A percentile compares a stretch with the other conserved stretches of the same genome.
Conservation (phyloP, 2,888 invertebrate genomes). For the Eristalis intricaria region DNA sequence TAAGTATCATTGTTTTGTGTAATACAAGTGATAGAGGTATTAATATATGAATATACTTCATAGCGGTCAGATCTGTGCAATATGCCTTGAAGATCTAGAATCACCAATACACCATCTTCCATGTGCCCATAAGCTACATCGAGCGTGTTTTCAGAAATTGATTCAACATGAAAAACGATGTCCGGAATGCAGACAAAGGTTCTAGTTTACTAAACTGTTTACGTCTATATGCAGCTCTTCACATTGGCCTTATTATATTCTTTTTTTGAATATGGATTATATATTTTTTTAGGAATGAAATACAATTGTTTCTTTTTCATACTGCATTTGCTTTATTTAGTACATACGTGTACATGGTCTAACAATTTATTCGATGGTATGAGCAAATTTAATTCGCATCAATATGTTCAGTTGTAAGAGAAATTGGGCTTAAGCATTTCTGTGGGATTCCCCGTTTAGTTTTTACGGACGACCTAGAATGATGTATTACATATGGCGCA, state of each 20-base stretch:
- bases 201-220: neutral
- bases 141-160: conserved; percentile 37
- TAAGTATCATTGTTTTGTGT: neutral
- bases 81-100: conserved; percentile 67
- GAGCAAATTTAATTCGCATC: too few species aligned
- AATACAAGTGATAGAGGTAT: neutral
- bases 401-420: too few species aligned
- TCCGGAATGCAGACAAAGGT: conserved; percentile 25
- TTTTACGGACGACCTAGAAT: too few species aligned
- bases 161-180: neutral
- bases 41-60: neutral
- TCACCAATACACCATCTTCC: neutral
- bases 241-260: conserved; percentile 47
- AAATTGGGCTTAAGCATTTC: too few species aligned
- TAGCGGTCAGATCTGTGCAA: conserved; percentile 68
- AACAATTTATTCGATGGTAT: too few species aligned
- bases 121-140: conserved; percentile 74
- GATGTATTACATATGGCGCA: too few species aligned
- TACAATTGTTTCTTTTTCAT: neutral
- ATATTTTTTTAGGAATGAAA: neutral
- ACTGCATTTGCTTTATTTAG: neutral
- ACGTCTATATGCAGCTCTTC: conserved; percentile 3
- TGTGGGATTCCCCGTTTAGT: too few species aligned
- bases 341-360: too few species aligned
- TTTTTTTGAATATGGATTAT: neutral